Percentiles rank a stretch among this genome's conserved stretches.
Evolutionary conservation across 2,797 vertebrate species (phyloP).

Genomic region (Eospalax fontanierii): DNA sequence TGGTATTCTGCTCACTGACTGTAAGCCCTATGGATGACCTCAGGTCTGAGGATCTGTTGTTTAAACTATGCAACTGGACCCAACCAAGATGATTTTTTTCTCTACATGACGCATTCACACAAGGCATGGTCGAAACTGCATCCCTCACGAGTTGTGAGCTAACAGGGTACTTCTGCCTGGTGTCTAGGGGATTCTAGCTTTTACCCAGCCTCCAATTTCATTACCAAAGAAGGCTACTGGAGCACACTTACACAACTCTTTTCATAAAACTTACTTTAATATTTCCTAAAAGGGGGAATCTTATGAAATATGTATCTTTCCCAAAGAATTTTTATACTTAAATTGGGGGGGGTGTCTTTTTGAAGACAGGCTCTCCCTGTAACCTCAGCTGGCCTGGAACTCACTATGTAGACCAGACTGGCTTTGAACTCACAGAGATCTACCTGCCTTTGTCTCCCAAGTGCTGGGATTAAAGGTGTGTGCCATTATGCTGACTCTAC

Average conservation of each 20-base stretch:
- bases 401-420: no score
- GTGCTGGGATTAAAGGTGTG: no score
- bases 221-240: neutral
- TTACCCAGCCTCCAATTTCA: neutral
- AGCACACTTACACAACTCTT: neutral
- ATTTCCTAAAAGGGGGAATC: slow-evolving; percentile 67
- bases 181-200: slow-evolving; percentile 38
- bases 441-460: no score
- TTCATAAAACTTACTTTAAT: slow-evolving; percentile 74
- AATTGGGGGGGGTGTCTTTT: no score
- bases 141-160: slow-evolving; percentile 69
- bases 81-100: slow-evolving; percentile 76
- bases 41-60: slow-evolving; percentile 73
- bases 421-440: no score
- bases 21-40: slow-evolving; percentile 68
- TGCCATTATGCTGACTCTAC: no score
- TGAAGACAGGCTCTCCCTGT: no score
- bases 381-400: no score
- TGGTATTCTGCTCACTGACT: slow-evolving; percentile 69
- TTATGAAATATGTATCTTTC: slow-evolving; percentile 65
- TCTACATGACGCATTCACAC: slow-evolving; percentile 67
- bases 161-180: slow-evolving; percentile 47
- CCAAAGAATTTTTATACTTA: slow-evolving; percentile 65
- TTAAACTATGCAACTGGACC: slow-evolving; percentile 72
- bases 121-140: slow-evolving; percentile 76